These are phyloP conservation scores for Lamprotornis superbus DNA, from an alignment of 2,113 vertebrate genomes.

Conservation along the genomic window DNA sequence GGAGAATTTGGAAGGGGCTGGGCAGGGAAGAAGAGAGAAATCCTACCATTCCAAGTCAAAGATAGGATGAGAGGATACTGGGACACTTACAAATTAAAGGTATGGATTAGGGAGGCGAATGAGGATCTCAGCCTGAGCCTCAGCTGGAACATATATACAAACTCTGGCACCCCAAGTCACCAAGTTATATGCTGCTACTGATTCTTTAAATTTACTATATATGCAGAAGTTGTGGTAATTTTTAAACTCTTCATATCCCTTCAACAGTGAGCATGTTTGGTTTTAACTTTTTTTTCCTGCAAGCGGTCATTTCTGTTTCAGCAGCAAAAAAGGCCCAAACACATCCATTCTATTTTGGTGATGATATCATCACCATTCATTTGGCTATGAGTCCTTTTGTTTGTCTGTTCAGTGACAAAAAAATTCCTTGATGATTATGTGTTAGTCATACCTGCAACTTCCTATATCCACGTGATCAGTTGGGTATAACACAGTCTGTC, in stretches of 20 bases:
- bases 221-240: not conserved
- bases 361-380: not conserved
- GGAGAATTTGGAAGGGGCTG: not conserved
- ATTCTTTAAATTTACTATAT: not conserved
- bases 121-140: not conserved
- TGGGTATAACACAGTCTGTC: not conserved
- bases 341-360: not conserved
- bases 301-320: not conserved
- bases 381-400: not conserved
- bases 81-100: not conserved
- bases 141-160: not conserved
- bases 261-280: fast-evolving
- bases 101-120: not conserved
- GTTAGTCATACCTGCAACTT: not conserved
- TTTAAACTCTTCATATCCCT: not conserved
- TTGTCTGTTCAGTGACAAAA: not conserved
- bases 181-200: not conserved
- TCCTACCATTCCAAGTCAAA: not conserved
- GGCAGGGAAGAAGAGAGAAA: fast-evolving
- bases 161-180: not conserved
- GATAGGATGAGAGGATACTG: not conserved
- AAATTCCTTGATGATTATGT: not conserved
- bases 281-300: not conserved
- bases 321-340: not conserved
- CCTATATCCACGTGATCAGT: not conserved